Evolutionary conservation across 2,797 vertebrate genomes (phyloP).

Genomic region (Australoheros facetus): DNA sequence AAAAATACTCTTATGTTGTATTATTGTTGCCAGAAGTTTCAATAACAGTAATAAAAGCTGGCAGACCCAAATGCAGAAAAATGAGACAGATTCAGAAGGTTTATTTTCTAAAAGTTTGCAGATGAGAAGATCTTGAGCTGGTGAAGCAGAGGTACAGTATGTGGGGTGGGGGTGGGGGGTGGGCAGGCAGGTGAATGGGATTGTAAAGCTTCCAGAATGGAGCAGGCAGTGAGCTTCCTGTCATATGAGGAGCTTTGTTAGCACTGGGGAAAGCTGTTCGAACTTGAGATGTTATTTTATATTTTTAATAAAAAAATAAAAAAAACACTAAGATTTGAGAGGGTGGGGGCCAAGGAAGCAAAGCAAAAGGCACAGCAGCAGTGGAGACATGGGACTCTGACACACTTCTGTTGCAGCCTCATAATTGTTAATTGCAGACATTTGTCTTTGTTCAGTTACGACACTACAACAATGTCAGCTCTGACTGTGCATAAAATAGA

Average conservation of each 20-base stretch:
- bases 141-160: background rate
- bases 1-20: background rate
- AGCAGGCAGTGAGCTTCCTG: background rate
- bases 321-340: background rate
- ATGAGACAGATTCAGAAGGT: background rate
- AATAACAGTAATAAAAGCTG: background rate
- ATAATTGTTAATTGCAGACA: background rate
- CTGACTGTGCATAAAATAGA: background rate
- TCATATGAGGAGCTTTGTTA: background rate
- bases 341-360: background rate
- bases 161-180: background rate
- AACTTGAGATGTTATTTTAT: background rate
- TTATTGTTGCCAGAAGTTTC: background rate
- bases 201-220: background rate
- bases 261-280: background rate
- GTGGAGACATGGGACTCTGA: background rate
- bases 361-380: background rate
- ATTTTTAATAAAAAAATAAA: background rate
- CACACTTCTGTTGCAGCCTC: background rate
- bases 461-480: conserved; percentile 1
- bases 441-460: conserved; percentile 3
- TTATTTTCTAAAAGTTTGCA: background rate
- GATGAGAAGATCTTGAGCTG: background rate
- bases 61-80: background rate
- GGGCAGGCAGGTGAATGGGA: background rate